Evolutionary conservation across 2,113 vertebrate genomes (phyloP).

Genomic region (Mohoua ochrocephala): DNA sequence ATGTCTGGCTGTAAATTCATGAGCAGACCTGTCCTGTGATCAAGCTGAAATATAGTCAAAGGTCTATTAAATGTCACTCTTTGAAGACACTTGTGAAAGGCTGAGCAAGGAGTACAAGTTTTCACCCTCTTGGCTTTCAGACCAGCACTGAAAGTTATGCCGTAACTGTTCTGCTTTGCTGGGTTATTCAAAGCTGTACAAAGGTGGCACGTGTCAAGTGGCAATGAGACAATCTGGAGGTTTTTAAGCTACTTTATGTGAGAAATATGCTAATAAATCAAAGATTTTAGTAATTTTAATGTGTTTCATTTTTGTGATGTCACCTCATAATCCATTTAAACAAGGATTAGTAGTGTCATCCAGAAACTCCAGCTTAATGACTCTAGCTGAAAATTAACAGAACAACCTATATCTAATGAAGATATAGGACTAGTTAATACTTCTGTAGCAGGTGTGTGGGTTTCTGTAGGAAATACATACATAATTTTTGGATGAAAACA

Average conservation of each 20-base stretch:
- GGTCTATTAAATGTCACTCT: not conserved
- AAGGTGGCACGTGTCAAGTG: not conserved
- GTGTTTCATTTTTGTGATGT: not conserved
- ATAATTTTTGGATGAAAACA: not conserved
- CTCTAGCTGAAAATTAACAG: not conserved
- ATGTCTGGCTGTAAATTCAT: not conserved
- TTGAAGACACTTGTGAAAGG: not conserved
- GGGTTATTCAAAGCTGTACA: not conserved
- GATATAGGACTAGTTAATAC: not conserved
- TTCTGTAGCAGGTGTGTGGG: not conserved
- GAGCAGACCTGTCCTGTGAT: not conserved
- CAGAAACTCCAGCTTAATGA: not conserved
- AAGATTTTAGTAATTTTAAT: not conserved
- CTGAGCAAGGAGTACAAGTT: not conserved
- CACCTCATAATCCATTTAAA: not conserved
- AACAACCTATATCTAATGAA: not conserved
- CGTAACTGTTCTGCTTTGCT: not conserved
- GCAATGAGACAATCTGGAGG: not conserved
- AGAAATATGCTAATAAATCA: not conserved
- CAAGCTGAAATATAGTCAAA: not conserved
- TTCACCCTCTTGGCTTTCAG: not conserved
- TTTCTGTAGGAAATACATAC: not conserved
- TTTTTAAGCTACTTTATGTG: not conserved
- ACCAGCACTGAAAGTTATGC: fast-evolving
- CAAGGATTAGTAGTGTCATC: not conserved